phyloP scores from a whole-genome alignment of 2,113 vertebrate genomes.

The Serinus canaria region DNA sequence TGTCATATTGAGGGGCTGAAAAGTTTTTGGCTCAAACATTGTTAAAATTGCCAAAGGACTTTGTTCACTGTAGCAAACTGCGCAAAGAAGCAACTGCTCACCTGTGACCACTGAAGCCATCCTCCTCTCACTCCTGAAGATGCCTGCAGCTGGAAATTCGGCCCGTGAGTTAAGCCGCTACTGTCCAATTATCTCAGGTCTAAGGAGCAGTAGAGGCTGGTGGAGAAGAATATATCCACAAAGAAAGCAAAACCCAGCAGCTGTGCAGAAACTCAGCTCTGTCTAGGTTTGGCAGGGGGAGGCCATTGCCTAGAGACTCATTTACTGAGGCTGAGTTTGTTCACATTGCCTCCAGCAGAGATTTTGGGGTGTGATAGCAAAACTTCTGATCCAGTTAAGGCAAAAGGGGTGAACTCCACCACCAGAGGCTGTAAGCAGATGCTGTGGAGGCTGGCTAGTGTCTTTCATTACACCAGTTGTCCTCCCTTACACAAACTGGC shows the following conservation, averaged over 20 bases:
- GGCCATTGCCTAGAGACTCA: not conserved
- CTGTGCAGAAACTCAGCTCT: not conserved
- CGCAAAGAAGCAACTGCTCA: not conserved
- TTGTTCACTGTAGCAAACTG: not conserved
- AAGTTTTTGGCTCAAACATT: not conserved
- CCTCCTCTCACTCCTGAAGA: not conserved
- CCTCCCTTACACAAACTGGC: not conserved
- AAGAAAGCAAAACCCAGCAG: not conserved
- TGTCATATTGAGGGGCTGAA: not conserved
- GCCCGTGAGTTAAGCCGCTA: not conserved
- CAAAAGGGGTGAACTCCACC: not conserved
- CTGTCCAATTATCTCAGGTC: not conserved
- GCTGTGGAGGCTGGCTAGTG: too few relatives aligned
- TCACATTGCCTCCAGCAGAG: not conserved
- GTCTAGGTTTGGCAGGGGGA: accelerated
- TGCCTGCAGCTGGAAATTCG: not conserved
- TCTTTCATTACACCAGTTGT: not conserved
- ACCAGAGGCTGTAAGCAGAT: not conserved
- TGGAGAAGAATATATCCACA: not conserved
- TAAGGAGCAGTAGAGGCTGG: not conserved
- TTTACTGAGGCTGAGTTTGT: not conserved
- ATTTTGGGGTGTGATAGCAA: not conserved
- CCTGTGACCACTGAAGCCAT: not conserved
- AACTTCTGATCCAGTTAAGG: accelerated
- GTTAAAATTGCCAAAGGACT: not conserved